These are phyloP conservation scores for Clarias batrachus DNA, from an alignment of 2,113 vertebrate species.

Conservation along the genomic window DNA sequence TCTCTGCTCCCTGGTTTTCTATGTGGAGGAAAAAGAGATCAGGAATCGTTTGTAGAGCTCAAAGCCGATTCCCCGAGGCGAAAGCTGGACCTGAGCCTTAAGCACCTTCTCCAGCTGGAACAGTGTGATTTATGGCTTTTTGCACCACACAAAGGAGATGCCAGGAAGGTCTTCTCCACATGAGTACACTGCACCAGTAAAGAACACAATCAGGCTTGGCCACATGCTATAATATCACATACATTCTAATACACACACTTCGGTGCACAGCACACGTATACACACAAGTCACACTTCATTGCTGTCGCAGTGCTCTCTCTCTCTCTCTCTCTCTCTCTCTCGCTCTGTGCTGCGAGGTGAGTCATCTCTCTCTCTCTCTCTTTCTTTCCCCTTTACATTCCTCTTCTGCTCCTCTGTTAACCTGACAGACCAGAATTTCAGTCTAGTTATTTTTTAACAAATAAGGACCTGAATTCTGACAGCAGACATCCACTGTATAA, in stretches of 20 bases:
- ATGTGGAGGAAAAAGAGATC: constrained; percentile 50
- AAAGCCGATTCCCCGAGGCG: constrained; percentile 57
- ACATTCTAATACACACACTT: constrained; percentile 19
- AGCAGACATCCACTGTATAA: neutral
- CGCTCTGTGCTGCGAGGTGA: constrained; percentile 71
- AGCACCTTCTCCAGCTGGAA: constrained; percentile 64
- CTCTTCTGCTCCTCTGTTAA: constrained; percentile 54
- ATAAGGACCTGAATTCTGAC: constrained; percentile 37
- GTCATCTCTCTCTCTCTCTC: constrained; percentile 63
- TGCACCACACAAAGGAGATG: constrained; percentile 65
- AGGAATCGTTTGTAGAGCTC: constrained; percentile 68
- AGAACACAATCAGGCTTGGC: constrained; percentile 13
- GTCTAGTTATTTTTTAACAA: constrained; percentile 57
- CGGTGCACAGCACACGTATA: constrained; percentile 3
- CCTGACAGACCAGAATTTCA: constrained; percentile 69
- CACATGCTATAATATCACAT: constrained; percentile 26
- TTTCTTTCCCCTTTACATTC: constrained; percentile 60
- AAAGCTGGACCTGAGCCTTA: constrained; percentile 65
- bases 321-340: constrained; percentile 46
- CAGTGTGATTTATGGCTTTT: constrained; percentile 71
- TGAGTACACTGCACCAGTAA: constrained; percentile 71
- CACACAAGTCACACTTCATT: constrained; percentile 64
- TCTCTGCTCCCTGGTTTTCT: constrained; percentile 59
- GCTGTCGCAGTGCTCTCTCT: constrained; percentile 73
- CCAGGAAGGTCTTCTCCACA: constrained; percentile 69